These are phyloP conservation scores for Gymnodraco acuticeps DNA, from an alignment of 2,797 vertebrate species.

Conservation along the genomic window DNA sequence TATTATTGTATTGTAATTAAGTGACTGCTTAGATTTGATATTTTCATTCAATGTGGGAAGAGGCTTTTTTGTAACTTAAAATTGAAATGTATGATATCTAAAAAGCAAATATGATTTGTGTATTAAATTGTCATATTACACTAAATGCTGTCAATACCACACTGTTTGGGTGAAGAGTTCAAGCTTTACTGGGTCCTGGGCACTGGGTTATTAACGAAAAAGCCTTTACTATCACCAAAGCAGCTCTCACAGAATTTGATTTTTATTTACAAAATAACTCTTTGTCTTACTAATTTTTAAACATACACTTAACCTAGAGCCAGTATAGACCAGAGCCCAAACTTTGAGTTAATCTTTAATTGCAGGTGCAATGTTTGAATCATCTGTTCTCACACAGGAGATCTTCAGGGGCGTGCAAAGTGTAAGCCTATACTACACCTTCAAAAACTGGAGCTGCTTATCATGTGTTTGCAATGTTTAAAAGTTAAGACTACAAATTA, in stretches of 20 bases:
- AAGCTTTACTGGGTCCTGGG: neutral
- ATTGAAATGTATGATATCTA: neutral
- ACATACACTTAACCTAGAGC: neutral
- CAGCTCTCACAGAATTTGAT: neutral
- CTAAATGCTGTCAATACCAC: too few relatives aligned
- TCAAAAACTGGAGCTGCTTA: constrained; percentile 22
- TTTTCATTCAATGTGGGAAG: neutral
- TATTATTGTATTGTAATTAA: too few relatives aligned
- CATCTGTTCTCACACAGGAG: neutral
- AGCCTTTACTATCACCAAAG: neutral
- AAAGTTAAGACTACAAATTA: constrained; percentile 3
- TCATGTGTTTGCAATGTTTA: constrained; percentile 19
- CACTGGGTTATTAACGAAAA: neutral
- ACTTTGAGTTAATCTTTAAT: neutral
- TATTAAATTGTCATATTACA: too few relatives aligned
- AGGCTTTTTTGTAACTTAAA: neutral
- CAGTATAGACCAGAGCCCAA: neutral
- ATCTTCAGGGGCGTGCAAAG: neutral
- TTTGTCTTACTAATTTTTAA: neutral
- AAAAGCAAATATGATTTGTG: neutral
- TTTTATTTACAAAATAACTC: neutral
- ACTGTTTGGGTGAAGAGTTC: too few relatives aligned
- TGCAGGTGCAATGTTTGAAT: constrained; percentile 17
- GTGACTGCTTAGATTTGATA: neutral
- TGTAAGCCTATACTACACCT: neutral